Conservation (phyloP, 2,888 invertebrate genomes). For the Apamea crenata region DNA sequence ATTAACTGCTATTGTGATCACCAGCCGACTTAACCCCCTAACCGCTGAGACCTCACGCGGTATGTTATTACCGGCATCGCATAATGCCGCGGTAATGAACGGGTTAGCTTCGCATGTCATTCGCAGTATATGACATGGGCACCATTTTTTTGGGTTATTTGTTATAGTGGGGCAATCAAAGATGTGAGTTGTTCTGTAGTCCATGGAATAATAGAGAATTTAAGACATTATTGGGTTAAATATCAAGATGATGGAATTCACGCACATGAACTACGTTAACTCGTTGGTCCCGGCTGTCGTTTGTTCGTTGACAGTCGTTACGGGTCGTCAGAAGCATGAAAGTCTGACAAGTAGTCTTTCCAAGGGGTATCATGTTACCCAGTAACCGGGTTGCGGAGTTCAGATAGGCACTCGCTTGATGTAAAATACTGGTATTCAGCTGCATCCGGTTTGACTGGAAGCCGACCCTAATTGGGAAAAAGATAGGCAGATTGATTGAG, state of each 20-base stretch:
- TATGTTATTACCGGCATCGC: conserved; percentile 15
- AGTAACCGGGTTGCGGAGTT: not conserved
- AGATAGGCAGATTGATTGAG: not conserved
- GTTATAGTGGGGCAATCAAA: not conserved
- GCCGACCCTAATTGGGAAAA: not conserved
- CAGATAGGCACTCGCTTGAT: not conserved
- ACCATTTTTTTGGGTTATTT: not conserved
- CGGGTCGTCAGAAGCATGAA: not conserved
- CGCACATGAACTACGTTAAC: not conserved
- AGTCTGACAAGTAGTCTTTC: not conserved
- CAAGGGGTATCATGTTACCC: not conserved
- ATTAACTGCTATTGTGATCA: conserved; percentile 48
- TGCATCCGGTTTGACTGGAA: not conserved
- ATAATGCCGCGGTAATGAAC: conserved; percentile 56
- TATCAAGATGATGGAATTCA: not conserved
- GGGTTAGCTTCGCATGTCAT: conserved; percentile 56
- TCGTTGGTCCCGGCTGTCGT: not conserved
- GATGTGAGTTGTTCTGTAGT: not conserved
- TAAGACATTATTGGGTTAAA: no score
- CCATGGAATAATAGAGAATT: not conserved
- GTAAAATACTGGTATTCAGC: not conserved
- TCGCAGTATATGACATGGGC: conserved; percentile 1
- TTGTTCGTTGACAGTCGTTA: not conserved
- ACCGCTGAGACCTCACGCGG: conserved; percentile 50
- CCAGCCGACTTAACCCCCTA: conserved; percentile 12